Evolutionary conservation across 2,113 vertebrate species (phyloP).

Genomic region (Anas platyrhynchos): DNA sequence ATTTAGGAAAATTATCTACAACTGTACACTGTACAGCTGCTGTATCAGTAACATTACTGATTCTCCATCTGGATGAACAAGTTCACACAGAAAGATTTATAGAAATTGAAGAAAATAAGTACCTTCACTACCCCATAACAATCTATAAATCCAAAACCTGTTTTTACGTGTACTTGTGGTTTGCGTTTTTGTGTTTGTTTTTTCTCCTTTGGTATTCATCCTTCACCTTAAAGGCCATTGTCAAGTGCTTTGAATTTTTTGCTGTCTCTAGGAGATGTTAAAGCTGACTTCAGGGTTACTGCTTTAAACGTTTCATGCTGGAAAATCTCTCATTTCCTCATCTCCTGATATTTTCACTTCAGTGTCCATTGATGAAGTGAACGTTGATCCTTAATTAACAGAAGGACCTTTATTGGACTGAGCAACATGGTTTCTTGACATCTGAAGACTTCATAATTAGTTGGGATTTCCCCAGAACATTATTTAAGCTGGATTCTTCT

Average conservation of each 20-base stretch:
- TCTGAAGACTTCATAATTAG: background rate
- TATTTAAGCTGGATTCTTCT: background rate
- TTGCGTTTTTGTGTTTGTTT: background rate
- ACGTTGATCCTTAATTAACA: background rate
- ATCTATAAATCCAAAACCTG: slow-evolving; percentile 1
- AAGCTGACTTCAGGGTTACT: slow-evolving; percentile 16
- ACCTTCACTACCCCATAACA: background rate
- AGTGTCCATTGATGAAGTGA: background rate
- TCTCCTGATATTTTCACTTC: background rate
- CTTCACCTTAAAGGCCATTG: slow-evolving; percentile 36
- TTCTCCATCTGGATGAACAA: background rate
- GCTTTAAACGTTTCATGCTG: background rate
- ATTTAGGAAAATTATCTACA: background rate
- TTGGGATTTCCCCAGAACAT: background rate
- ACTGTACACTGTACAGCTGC: background rate
- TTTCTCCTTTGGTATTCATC: background rate
- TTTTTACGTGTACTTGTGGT: background rate
- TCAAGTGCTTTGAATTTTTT: slow-evolving; percentile 45
- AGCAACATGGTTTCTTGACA: background rate
- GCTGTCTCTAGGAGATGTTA: background rate
- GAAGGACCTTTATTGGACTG: background rate
- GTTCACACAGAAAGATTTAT: background rate
- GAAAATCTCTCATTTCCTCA: slow-evolving; percentile 12
- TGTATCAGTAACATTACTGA: background rate
- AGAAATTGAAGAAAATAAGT: background rate